Evolutionary conservation across 1,140 invertebrate genomes (phyloP).

Genomic region (Phymorhynchus buccinoides): DNA sequence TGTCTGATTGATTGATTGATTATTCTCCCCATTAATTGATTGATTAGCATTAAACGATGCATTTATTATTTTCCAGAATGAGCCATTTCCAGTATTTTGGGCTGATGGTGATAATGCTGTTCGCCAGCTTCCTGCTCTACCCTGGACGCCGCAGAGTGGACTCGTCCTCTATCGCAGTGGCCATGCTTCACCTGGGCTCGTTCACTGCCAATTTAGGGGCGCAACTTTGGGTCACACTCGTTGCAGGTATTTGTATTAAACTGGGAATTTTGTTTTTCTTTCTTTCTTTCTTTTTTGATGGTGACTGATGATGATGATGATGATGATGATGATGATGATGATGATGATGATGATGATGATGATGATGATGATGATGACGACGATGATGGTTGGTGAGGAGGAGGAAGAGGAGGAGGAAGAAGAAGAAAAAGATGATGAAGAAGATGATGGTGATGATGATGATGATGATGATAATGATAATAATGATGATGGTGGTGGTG

Average conservation of each 20-base stretch:
- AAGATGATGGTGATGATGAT: neutral
- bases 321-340: slow-evolving; percentile 4
- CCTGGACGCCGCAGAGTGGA: slow-evolving; percentile 42
- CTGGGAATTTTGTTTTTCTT: neutral
- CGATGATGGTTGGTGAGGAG: no score
- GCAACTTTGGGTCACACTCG: slow-evolving; percentile 51
- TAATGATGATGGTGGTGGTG: neutral
- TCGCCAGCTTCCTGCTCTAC: slow-evolving; percentile 47
- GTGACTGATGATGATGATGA: neutral
- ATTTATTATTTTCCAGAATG: slow-evolving; percentile 27
- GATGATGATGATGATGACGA: neutral
- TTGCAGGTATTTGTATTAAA: no score
- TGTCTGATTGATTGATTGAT: neutral
- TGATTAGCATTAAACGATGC: neutral
- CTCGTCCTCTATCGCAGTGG: slow-evolving; percentile 33
- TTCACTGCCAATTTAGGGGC: slow-evolving; percentile 51
- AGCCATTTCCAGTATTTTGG: slow-evolving; percentile 49
- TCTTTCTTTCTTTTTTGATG: neutral
- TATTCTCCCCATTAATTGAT: no score
- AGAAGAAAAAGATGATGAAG: no score
- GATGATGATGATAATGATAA: neutral
- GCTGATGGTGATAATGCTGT: slow-evolving; percentile 43
- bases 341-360: slow-evolving; percentile 5
- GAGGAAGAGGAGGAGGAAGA: no score
- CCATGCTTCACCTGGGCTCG: slow-evolving; percentile 43